Percentiles rank a stretch among this genome's conserved stretches.
phyloP scores from a whole-genome alignment of 1,140 invertebrate genomes.

The Psix sp. region DNA sequence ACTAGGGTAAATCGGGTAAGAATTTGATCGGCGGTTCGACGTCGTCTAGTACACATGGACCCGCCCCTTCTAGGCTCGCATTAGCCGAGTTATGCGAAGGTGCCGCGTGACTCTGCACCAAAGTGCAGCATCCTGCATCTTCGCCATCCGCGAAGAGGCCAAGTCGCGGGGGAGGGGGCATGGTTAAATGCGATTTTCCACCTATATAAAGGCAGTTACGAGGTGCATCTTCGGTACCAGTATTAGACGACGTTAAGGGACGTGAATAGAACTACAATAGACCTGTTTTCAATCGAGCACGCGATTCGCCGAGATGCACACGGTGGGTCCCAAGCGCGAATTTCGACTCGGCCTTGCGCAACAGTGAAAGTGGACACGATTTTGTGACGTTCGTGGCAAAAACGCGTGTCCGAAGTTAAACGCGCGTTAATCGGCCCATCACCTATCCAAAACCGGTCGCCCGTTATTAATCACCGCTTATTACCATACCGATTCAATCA shows the following conservation, averaged over 20 bases:
- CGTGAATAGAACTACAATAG: conserved; percentile 47
- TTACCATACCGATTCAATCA: too few relatives aligned
- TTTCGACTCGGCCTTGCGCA: conserved; percentile 59
- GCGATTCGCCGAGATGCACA: conserved; percentile 61
- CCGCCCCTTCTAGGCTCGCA: conserved; percentile 18
- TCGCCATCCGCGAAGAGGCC: conserved; percentile 40
- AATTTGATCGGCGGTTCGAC: background rate
- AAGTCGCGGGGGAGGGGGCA: conserved; percentile 62
- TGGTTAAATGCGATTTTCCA: conserved; percentile 67
- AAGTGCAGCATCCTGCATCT: conserved; percentile 57
- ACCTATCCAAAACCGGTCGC: too few relatives aligned
- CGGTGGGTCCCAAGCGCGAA: conserved; percentile 63
- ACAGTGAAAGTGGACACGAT: conserved; percentile 72
- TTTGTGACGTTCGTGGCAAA: conserved; percentile 62
- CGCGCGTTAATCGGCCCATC: conserved; percentile 3
- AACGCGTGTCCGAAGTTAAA: background rate
- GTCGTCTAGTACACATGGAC: conserved; percentile 4
- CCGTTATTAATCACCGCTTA: too few relatives aligned
- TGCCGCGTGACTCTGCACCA: conserved; percentile 43
- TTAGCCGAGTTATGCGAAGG: conserved; percentile 29
- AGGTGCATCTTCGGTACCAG: conserved; percentile 64
- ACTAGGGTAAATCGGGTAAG: too few relatives aligned
- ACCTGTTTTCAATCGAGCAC: background rate
- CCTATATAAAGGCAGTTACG: conserved; percentile 72
- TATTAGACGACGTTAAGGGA: conserved; percentile 67